Evolutionary conservation across 2,113 vertebrate genomes (phyloP).

Genomic region (Nyctereutes procyonoides): DNA sequence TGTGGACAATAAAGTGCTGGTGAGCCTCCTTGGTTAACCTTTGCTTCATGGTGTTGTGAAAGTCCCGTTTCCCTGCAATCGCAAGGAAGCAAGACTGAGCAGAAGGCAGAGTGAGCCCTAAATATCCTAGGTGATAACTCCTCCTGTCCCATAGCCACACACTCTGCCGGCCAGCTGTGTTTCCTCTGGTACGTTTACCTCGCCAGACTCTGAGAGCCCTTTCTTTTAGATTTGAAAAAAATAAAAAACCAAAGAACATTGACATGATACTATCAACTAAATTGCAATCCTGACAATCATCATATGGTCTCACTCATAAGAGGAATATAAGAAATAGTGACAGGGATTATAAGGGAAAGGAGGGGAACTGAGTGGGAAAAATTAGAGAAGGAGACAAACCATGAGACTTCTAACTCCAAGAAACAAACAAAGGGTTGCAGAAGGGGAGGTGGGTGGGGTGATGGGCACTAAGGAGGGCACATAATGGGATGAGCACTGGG

Average conservation of each 20-base stretch:
- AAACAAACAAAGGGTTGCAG: too few relatives aligned
- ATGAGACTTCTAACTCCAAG: too few relatives aligned
- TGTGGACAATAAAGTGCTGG: background rate
- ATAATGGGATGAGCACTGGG: too few relatives aligned
- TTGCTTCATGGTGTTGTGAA: background rate
- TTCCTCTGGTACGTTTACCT: background rate
- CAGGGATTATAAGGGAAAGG: too few relatives aligned
- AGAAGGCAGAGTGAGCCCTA: background rate
- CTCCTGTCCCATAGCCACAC: background rate
- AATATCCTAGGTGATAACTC: background rate
- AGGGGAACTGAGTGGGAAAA: too few relatives aligned
- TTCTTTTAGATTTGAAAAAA: background rate
- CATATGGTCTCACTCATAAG: too few relatives aligned
- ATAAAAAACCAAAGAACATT: background rate
- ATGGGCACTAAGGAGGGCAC: too few relatives aligned
- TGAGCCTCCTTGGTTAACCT: background rate
- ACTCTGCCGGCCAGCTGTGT: too few relatives aligned
- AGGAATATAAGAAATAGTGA: too few relatives aligned
- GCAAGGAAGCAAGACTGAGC: background rate
- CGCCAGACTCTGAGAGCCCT: background rate
- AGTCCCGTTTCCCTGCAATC: background rate
- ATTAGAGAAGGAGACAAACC: too few relatives aligned
- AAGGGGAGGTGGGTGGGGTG: too few relatives aligned
- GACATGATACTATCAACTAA: background rate
- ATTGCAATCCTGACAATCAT: background rate